Conservation (phyloP, 2,888 invertebrate species). For the Urechis unicinctus region DNA sequence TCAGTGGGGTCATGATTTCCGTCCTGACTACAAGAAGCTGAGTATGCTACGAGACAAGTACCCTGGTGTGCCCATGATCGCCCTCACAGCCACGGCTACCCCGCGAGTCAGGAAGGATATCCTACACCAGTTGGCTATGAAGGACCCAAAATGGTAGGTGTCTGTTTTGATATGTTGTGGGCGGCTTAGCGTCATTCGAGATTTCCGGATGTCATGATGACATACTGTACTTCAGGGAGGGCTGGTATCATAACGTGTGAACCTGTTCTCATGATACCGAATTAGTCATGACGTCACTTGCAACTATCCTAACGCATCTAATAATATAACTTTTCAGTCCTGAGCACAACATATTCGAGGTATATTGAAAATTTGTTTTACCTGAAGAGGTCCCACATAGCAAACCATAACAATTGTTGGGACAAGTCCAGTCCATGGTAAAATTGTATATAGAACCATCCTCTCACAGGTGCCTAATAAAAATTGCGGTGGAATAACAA, state of each 20-base stretch:
- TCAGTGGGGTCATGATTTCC: conserved; percentile 75
- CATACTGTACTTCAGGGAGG: not conserved
- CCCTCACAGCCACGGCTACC: conserved; percentile 91
- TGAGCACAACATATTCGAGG: no score
- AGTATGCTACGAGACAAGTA: conserved; percentile 65
- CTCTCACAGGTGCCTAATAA: no score
- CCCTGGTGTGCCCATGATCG: conserved; percentile 69
- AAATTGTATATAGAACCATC: no score
- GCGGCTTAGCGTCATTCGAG: not conserved
- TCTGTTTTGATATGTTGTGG: not conserved
- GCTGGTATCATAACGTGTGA: not conserved
- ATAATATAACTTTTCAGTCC: no score
- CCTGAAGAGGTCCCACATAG: no score
- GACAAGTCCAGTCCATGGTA: no score
- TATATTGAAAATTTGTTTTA: no score
- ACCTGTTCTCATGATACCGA: not conserved
- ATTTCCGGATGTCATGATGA: not conserved
- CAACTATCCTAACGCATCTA: no score
- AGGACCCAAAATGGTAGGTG: conserved; percentile 44
- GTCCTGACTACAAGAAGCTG: conserved; percentile 75
- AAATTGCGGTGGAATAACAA: no score
- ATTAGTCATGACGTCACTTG: not conserved
- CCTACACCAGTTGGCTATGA: conserved; percentile 66
- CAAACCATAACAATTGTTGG: no score
- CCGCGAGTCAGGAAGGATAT: conserved; percentile 57